Evolutionary conservation across 2,797 vertebrate genomes (phyloP), one percentile per base, ranked within the genome.

Genomic region (Leptatherina wallacei): DNA sequence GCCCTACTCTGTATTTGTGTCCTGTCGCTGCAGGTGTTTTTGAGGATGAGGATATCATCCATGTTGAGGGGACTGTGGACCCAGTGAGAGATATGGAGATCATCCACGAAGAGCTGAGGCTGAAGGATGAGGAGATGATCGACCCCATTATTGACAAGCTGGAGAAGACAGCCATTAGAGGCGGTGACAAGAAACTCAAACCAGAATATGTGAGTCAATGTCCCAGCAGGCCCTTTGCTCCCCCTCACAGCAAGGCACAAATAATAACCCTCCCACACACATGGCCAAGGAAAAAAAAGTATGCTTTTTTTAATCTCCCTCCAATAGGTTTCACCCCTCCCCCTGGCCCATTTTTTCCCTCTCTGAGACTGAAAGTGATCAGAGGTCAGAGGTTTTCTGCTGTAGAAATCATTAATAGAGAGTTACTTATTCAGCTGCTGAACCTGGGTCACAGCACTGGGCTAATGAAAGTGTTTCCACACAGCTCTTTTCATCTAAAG

Each of bases 1-100:
- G 40, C n/a, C 67, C 14, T 56, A 47, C 55, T 0, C 61, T 76
- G 56, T 87, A 71, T 75, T 83, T 91, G 71, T 82, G 65, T 90
- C 73, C 60, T 67, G 27, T 88, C 71, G 0, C 85, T 64, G 68
- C 83, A 99, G 98, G 98, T 87, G 96, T 95, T 36, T 99, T 99
- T 90, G 97, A 98, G 89, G 96, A 99, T 85, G 97, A 99, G 93
- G 98, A 98, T 93, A 98, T 99, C 88, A 96, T 98, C 52, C 97
- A 99, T 30, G 94, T 98, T 72, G 98, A 99, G 95, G 96, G 97
- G 88, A 96, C 93, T 2, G 96, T 98, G 80, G 96, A 98, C 91
- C 98, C 98, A 20, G 95, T 98, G 92, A 92, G 94, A 80, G 94
- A 95, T 82, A 94, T 95, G 54, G 94, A 95, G 89, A 95, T 94